Base-by-base conservation (phyloP, 2,113 vertebrate genomes). In the Solenodon paradoxus region DNA sequence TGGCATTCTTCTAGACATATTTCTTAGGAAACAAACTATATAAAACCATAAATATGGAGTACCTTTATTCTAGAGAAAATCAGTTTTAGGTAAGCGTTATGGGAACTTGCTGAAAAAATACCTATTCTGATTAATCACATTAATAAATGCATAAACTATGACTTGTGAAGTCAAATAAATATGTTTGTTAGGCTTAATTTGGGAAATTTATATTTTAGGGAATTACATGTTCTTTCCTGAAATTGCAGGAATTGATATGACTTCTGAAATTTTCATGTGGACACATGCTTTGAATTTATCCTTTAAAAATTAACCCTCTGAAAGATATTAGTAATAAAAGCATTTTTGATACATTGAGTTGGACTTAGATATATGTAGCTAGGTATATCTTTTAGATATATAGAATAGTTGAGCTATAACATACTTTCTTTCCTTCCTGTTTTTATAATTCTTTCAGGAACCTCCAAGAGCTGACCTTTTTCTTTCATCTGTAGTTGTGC, bases 61-160 rank as follows among this genome's bases (percentile, higher is more conserved):
- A 35, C 93, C 55, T 79, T 86, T 74, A 72, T 66, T 83, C 42
- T 47, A 83, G 78, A 78, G 32, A 95, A 88, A 74, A 63, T 90
- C 74, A 86, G 32, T 5, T 64, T 71, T 95, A 90, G 63, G 7
- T 87, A 51, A 89, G 40, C 59, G 63, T 81, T 87, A 61, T 68
- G 51, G n/a, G 10, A 80, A 68, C n/a, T 35, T 90, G 20, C 11
- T 55, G 35, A 91, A 91, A 87, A 75, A 47, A n/a, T 19, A 53
- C 42, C 5, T 68, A 16, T 87, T 91, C 35, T 87, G 55, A 68
- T 61, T 81, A 81, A 61, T 61, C 11, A 30, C 32, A n/a, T 75
- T 94, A 86, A 38, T 82, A 94, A 94, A 77, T 40, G 9, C 26
- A 13, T 75, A 42, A 40, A 74, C 6, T 66, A 88, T 26, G 55